A percentile compares a stretch with the other conserved stretches of the same genome.
Conservation (phyloP, 2,797 vertebrate species). For the Rhinoraja longicauda region DNA sequence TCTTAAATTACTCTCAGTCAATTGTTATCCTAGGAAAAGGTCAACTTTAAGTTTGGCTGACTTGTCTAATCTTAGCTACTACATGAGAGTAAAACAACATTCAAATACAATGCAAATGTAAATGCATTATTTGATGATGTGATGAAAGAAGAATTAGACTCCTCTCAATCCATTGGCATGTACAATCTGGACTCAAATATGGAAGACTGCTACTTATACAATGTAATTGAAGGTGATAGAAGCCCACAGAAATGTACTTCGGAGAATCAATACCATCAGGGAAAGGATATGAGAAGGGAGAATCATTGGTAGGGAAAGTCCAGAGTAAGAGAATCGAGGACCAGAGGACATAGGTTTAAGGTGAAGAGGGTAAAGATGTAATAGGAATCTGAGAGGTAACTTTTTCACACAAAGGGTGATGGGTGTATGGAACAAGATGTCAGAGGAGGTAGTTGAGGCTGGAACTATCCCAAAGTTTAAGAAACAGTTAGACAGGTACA, state of each 20-base stretch:
- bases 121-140: background rate
- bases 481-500: too few species aligned
- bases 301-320: background rate
- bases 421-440: too few species aligned
- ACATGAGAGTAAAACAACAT: background rate
- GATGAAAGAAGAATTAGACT: background rate
- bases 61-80: background rate
- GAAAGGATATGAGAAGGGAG: background rate
- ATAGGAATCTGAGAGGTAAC: too few species aligned
- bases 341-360: too few species aligned
- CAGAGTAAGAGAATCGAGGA: too few species aligned
- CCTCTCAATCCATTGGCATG: background rate
- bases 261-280: background rate
- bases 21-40: background rate
- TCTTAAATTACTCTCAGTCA: background rate
- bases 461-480: too few species aligned
- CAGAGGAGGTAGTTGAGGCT: too few species aligned
- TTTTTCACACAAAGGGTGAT: too few species aligned
- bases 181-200: background rate
- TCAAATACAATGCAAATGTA: background rate
- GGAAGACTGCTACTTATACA: background rate
- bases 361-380: too few species aligned
- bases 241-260: background rate
- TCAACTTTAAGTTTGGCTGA: background rate
- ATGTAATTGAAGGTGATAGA: background rate